These are phyloP conservation scores for Myrmecobius fasciatus DNA, from an alignment of 2,113 vertebrate species.

Conservation along the genomic window DNA sequence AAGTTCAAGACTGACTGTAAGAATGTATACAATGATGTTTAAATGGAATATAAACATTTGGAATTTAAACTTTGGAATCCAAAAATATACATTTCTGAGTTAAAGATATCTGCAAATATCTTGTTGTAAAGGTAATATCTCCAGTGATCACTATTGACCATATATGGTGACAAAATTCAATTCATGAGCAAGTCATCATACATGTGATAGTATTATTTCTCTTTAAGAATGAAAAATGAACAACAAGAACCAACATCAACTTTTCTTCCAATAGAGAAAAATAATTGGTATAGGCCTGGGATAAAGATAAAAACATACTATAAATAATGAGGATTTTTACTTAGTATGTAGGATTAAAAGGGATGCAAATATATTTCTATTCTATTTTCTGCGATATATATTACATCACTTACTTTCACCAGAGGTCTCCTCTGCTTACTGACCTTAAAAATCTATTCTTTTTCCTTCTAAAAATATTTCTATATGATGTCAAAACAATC, in stretches of 20 bases:
- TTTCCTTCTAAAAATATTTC: neutral
- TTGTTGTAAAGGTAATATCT: neutral
- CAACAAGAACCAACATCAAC: neutral
- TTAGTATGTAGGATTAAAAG: neutral
- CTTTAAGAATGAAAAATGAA: neutral
- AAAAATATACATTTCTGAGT: neutral
- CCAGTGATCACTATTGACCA: neutral
- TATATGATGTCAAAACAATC: neutral
- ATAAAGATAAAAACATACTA: neutral
- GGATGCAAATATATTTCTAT: neutral
- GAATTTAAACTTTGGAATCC: neutral
- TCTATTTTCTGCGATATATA: neutral
- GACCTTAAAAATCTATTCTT: neutral
- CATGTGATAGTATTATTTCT: neutral
- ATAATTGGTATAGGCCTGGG: neutral
- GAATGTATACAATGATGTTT: neutral
- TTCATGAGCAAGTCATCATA: neutral
- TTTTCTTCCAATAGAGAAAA: slow-evolving; percentile 32
- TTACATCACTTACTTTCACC: neutral
- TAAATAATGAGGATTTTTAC: neutral
- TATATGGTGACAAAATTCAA: neutral
- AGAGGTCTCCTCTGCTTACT: neutral
- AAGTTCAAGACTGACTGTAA: slow-evolving; percentile 1
- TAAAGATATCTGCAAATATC: neutral
- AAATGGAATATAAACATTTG: neutral